phyloP scores from a whole-genome alignment of 2,888 invertebrate species.

The Eumerus sabulonum region DNA sequence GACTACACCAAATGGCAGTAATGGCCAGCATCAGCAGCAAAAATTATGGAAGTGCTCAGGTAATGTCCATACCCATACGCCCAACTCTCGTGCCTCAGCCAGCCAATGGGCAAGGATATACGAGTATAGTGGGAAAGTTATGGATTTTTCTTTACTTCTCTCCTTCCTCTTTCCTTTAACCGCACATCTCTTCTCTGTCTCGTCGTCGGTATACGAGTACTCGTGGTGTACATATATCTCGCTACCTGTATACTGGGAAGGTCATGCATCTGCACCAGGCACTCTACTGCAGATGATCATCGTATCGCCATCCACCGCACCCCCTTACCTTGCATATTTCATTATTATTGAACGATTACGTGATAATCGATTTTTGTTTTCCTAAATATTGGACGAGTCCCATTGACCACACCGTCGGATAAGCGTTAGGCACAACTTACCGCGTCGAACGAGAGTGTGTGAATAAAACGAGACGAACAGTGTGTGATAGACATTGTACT shows the following conservation, averaged over 20 bases:
- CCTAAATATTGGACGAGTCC: neutral
- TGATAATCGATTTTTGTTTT: constrained; percentile 50
- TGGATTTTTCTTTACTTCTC: no score
- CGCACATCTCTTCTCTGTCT: no score
- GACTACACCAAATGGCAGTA: constrained; percentile 22
- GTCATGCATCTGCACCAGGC: constrained; percentile 37
- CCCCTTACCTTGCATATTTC: constrained; percentile 2
- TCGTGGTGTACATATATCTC: no score
- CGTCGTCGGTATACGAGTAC: no score
- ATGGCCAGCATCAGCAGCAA: constrained; percentile 49
- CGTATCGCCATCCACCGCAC: neutral
- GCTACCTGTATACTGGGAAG: constrained; percentile 32
- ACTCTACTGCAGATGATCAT: neutral
- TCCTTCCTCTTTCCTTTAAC: constrained; percentile 8
- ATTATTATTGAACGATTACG: constrained; percentile 13
- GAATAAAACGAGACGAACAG: constrained; percentile 55
- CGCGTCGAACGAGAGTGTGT: constrained; percentile 19
- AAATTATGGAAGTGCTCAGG: constrained; percentile 72
- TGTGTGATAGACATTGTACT: neutral
- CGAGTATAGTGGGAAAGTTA: no score
- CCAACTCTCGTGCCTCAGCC: no score
- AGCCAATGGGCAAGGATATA: no score
- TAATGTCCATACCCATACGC: constrained; percentile 40
- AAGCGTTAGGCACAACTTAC: constrained; percentile 22
- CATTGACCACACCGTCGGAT: constrained; percentile 32